Conservation (phyloP, 2,113 vertebrate species). For the Elephantulus edwardii region DNA sequence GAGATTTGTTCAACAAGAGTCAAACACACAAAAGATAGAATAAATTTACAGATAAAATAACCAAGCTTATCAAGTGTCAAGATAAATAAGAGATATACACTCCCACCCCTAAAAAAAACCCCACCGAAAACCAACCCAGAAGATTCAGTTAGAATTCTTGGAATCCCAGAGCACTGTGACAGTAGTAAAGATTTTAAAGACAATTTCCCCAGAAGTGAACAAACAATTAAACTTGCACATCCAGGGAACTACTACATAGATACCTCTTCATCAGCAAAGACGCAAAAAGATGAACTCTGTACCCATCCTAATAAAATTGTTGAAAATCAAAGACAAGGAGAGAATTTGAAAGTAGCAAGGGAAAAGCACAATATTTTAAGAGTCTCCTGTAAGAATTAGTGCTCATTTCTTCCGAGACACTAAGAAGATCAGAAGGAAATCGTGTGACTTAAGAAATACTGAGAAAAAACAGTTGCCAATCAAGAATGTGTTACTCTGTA, state of each 20-base stretch:
- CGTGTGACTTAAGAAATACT: neutral
- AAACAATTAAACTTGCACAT: neutral
- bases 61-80: neutral
- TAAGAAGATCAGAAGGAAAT: neutral
- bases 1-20: too few species aligned
- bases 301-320: neutral
- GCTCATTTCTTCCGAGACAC: neutral
- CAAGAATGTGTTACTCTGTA: too few species aligned
- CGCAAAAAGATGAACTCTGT: neutral
- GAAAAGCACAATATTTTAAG: neutral
- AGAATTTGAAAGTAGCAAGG: too few species aligned
- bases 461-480: too few species aligned
- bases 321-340: neutral
- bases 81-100: neutral
- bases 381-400: neutral
- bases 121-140: too few species aligned
- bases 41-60: neutral
- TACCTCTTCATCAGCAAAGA: neutral
- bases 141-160: neutral
- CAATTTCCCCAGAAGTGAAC: neutral
- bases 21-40: too few species aligned
- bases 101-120: too few species aligned
- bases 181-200: neutral
- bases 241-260: neutral
- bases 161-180: neutral